phyloP scores from a whole-genome alignment of 37 sponge, comb jelly and placozoan genomes.

The Aplysina aerophoba region DNA sequence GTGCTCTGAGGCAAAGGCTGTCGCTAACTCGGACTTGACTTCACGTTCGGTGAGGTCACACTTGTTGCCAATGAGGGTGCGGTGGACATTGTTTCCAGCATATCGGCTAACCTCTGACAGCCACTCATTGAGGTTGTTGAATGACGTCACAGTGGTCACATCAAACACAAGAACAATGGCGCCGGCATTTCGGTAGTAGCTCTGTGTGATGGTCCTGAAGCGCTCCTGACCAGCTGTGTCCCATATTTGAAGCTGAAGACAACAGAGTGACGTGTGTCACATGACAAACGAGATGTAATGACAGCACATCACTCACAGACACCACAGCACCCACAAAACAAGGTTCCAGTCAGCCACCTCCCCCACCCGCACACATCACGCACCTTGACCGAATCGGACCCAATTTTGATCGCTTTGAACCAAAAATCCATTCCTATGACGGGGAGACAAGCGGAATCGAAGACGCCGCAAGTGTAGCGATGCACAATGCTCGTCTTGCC shows the following conservation, averaged over 20 bases:
- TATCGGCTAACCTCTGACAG: slow-evolving; percentile 83
- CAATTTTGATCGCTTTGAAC: slow-evolving; percentile 84
- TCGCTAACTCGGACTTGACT: slow-evolving; percentile 57
- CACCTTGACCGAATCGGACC: slow-evolving; percentile 83
- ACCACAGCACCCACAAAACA: too few relatives aligned
- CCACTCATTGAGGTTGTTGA: slow-evolving; percentile 82
- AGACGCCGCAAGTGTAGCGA: slow-evolving; percentile 71
- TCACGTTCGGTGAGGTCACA: slow-evolving; percentile 81
- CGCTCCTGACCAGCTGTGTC: slow-evolving; percentile 95
- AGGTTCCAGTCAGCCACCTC: too few relatives aligned
- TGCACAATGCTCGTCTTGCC: slow-evolving; percentile 76
- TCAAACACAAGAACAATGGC: slow-evolving; percentile 92
- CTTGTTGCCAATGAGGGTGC: slow-evolving; percentile 93
- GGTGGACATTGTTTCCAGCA: slow-evolving; percentile 70
- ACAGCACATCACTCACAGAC: too few relatives aligned
- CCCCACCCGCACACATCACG: too few relatives aligned
- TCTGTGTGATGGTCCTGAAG: slow-evolving; percentile 92
- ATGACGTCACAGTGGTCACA: slow-evolving; percentile 65
- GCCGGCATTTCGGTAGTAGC: slow-evolving; percentile 91
- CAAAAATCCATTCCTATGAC: slow-evolving; percentile 91
- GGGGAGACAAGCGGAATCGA: slow-evolving; percentile 68
- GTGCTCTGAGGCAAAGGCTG: slow-evolving; percentile 69
- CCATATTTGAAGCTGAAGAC: slow-evolving; percentile 89
- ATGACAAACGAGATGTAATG: not conserved
- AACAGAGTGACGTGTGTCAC: not conserved